These are phyloP conservation scores for Drosophila atroscutellata DNA, from an alignment of 2,888 invertebrate genomes.

Conservation along the genomic window DNA sequence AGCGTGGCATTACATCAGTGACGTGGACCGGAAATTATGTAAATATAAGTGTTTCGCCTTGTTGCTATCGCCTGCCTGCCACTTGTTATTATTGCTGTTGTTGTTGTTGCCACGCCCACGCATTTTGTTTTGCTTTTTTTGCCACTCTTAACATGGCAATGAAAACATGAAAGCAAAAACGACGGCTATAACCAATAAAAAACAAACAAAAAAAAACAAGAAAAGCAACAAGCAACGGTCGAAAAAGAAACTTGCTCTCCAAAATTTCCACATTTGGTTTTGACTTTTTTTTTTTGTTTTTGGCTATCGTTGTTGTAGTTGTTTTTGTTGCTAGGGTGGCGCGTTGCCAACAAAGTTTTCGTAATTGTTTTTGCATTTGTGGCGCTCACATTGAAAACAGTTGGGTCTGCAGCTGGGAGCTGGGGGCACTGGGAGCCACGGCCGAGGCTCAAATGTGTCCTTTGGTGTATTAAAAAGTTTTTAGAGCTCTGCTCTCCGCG, in stretches of 20 bases:
- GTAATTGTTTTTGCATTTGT: constrained; percentile 81
- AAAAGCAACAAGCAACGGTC: constrained; percentile 68
- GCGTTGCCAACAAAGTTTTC: constrained; percentile 77
- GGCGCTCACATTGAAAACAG: constrained; percentile 46
- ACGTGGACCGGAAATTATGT: constrained; percentile 82
- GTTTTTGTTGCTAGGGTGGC: constrained; percentile 46
- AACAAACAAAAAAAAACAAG: constrained; percentile 21
- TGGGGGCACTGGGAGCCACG: constrained; percentile 28
- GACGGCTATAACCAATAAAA: constrained; percentile 61
- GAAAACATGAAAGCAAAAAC: constrained; percentile 80
- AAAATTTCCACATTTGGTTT: constrained; percentile 75
- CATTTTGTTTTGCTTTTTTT: constrained; percentile 39
- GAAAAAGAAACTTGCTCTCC: constrained; percentile 55
- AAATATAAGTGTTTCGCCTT: constrained; percentile 79
- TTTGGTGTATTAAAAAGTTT: constrained; percentile 82
- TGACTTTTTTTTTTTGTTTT: constrained; percentile 48
- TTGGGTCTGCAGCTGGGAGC: constrained; percentile 35
- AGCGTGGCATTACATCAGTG: constrained; percentile 74
- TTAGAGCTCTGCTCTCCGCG: constrained; percentile 35
- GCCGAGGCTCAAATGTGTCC: constrained; percentile 76
- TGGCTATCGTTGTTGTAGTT: constrained; percentile 19
- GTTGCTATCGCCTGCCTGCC: constrained; percentile 32
- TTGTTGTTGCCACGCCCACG: constrained; percentile 29
- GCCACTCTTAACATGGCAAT: constrained; percentile 77
- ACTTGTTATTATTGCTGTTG: background rate